Evolutionary conservation across 2,888 invertebrate species (phyloP).

Genomic region (Cephonodes hylas): DNA sequence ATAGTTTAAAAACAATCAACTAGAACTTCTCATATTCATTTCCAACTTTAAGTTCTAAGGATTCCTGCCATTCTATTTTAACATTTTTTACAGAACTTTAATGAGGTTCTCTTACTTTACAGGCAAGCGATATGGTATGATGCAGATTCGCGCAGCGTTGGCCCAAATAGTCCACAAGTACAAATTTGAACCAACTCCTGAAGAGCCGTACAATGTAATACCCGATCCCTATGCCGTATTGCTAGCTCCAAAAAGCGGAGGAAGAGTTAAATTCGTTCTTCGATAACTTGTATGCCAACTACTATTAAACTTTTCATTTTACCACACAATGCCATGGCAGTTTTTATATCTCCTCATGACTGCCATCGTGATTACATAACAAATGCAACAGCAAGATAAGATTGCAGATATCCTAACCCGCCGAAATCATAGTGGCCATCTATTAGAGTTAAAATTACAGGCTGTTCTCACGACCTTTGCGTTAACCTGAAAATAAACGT

Average conservation of each 20-base stretch:
- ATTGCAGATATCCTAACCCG: too few relatives aligned
- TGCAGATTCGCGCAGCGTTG: slow-evolving; percentile 60
- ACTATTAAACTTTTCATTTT: not conserved
- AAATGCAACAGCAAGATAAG: too few relatives aligned
- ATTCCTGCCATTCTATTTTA: too few relatives aligned
- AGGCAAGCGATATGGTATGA: slow-evolving; percentile 66
- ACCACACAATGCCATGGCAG: not conserved
- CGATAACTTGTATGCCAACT: slow-evolving; percentile 28
- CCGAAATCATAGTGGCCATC: too few relatives aligned
- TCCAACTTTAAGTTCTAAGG: too few relatives aligned
- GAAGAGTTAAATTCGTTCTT: slow-evolving; percentile 48
- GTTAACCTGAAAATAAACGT: too few relatives aligned
- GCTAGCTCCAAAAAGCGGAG: slow-evolving; percentile 45
- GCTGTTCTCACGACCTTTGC: too few relatives aligned
- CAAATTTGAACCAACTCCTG: slow-evolving; percentile 39
- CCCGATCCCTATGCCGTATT: slow-evolving; percentile 52
- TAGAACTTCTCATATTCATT: too few relatives aligned
- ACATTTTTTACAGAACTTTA: not conserved
- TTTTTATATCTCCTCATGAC: not conserved
- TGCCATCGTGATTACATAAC: too few relatives aligned
- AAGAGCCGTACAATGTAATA: slow-evolving; percentile 36
- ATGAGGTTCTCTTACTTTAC: slow-evolving; percentile 22
- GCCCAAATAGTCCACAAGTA: slow-evolving; percentile 53
- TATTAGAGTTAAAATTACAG: too few relatives aligned
- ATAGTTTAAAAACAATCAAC: too few relatives aligned